phyloP scores from a whole-genome alignment of 37 sponge, comb jelly and placozoan species.

The Lycopodina hypogea region DNA sequence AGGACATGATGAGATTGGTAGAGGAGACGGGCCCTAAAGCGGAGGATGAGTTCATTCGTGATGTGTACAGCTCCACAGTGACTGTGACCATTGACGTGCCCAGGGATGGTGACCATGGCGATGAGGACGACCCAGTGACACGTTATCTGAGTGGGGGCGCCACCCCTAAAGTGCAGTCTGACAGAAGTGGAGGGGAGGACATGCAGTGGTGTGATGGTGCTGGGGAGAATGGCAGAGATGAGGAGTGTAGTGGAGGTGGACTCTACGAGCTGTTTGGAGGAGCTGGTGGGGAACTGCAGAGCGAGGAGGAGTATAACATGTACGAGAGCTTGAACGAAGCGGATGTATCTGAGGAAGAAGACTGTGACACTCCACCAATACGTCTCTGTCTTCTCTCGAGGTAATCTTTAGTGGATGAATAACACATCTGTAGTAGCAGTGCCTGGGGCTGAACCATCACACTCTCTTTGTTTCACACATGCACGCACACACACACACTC shows the following conservation, averaged over 20 bases:
- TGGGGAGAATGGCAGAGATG: too few relatives aligned
- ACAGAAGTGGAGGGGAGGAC: background rate
- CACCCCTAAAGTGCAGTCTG: background rate
- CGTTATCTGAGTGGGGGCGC: background rate
- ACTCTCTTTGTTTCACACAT: too few relatives aligned
- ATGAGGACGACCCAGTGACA: background rate
- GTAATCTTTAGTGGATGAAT: too few relatives aligned
- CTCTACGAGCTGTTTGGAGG: background rate
- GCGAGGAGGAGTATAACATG: constrained; percentile 30
- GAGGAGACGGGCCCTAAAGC: background rate
- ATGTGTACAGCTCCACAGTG: constrained; percentile 2
- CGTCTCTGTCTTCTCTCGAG: constrained; percentile 35
- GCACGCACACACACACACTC: background rate
- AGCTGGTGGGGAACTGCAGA: background rate
- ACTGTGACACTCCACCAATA: background rate
- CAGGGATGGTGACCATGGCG: background rate
- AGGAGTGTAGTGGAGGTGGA: background rate
- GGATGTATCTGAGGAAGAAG: constrained; percentile 30
- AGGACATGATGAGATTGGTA: background rate
- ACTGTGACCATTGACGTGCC: constrained; percentile 34
- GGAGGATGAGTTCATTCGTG: background rate
- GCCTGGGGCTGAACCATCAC: too few relatives aligned
- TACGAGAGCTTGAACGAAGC: constrained; percentile 7
- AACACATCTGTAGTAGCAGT: too few relatives aligned
- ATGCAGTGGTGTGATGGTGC: background rate